Evolutionary conservation across 2,888 invertebrate genomes (phyloP), one percentile per base, ranked within the genome.

Genomic region (Dexiosoma caninum): DNA sequence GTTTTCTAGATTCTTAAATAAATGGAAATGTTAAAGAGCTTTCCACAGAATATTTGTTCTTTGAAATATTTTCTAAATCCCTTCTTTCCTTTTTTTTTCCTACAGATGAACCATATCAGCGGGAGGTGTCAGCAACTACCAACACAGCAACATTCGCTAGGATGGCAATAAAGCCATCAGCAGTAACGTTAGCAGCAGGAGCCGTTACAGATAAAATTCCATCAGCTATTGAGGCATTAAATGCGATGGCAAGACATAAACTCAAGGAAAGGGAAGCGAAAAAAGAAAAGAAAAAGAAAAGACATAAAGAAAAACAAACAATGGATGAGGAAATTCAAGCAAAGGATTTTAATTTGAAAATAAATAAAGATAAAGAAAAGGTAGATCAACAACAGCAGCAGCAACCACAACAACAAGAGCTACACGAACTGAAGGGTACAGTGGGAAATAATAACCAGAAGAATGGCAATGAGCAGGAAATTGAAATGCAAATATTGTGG

Each of bases 401-500:
- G 5, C 30, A 42, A 9, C 21, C 21, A 0, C 35, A 69, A 2
- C 49, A 71, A 2, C 16, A 42, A 1, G 10, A 46, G 4, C 37
- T 3, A 12, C 4, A n/a, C 37, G 59, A 71, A 35, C 16, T 7
- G 30, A 49, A 59, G n/a, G n/a, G 10, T 9, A 49, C 16, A 21
- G 76, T 60, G 10, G 66, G 37, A 6, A 46, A 16, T 2, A 53
- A 1, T 3, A 37, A 12, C 2, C 60, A 49, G 21, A 57, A 70
- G n/a, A 64, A 35, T 42, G 51, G 44, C 30, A 78, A 60, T 66
- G 70, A 70, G 27, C 57, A 82, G 69, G 83, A 84, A 66, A 81
- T 85, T 55, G 86, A 85, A 57, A 69, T 84, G 62, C 94, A 94
- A 90, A 92, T 94, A n/a, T 93, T 94, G 85, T 91, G 95, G 83